Conservation (phyloP, 2,113 vertebrate genomes). For the Semicossyphus pulcher region DNA sequence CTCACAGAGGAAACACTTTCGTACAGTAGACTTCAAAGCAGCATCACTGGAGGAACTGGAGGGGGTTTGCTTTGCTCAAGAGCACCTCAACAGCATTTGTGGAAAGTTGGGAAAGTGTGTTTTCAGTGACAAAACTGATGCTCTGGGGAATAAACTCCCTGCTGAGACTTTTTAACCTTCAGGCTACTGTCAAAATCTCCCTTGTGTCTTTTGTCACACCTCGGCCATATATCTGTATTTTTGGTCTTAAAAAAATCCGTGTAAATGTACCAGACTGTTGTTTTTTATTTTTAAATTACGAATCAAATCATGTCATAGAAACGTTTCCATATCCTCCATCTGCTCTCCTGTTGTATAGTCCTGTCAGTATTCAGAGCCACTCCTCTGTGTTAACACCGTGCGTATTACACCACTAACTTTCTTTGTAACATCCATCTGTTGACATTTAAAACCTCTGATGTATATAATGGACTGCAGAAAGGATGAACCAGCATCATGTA, state of each 20-base stretch:
- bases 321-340: background rate
- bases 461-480: constrained; percentile 72
- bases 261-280: constrained; percentile 7
- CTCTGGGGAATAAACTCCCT: background rate
- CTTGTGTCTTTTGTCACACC: background rate
- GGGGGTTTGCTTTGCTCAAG: background rate
- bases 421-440: constrained; percentile 68
- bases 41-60: background rate
- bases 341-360: constrained; percentile 30
- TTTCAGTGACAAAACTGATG: background rate
- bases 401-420: constrained; percentile 80
- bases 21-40: constrained; percentile 1
- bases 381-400: constrained; percentile 56
- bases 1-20: constrained; percentile 8
- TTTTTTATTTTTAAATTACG: constrained; percentile 8
- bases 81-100: constrained; percentile 31
- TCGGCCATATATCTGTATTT: background rate
- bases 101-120: constrained; percentile 44
- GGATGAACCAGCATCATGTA: constrained; percentile 59
- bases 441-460: constrained; percentile 43
- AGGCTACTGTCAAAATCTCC: background rate
- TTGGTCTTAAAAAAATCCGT: background rate
- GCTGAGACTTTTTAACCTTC: background rate
- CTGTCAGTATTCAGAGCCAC: constrained; percentile 51
- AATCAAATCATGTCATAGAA: constrained; percentile 4